Conservation (phyloP, 2,113 vertebrate genomes). For the Arothron firmamentum region DNA sequence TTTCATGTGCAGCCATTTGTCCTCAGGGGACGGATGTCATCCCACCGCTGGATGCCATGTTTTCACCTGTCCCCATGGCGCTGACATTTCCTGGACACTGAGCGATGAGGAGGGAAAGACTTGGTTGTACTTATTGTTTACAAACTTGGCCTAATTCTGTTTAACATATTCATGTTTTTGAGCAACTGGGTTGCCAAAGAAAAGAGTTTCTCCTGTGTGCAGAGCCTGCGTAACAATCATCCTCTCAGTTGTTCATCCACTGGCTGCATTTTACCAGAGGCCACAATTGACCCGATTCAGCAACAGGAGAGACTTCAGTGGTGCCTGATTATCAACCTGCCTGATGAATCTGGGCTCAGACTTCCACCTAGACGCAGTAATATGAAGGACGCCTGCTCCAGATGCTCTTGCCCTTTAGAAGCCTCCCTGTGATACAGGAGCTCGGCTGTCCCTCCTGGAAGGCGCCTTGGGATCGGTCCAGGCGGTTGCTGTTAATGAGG, state of each 20-base stretch:
- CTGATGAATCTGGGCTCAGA: constrained; percentile 58
- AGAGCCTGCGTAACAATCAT: constrained; percentile 18
- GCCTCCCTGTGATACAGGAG: constrained; percentile 61
- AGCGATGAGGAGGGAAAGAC: constrained; percentile 20
- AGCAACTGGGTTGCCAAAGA: constrained; percentile 16
- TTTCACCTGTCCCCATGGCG: constrained; percentile 47
- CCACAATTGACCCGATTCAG: constrained; percentile 40
- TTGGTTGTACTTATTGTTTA: constrained; percentile 32
- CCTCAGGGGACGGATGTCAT: constrained; percentile 64
- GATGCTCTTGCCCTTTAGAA: constrained; percentile 69
- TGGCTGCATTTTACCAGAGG: constrained; percentile 31
- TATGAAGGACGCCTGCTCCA: constrained; percentile 51
- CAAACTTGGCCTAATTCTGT: constrained; percentile 36
- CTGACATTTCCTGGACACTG: constrained; percentile 48
- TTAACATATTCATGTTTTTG: constrained; percentile 1
- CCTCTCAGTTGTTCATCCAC: constrained; percentile 23
- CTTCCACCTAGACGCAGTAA: constrained; percentile 32
- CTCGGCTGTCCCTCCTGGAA: constrained; percentile 60
- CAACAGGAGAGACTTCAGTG: constrained; percentile 30
- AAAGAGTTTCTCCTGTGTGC: constrained; percentile 9
- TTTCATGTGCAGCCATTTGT: constrained; percentile 73
- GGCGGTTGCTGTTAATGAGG: constrained; percentile 70
- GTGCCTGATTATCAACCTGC: constrained; percentile 58
- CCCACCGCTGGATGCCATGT: constrained; percentile 45
- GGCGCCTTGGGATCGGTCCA: constrained; percentile 62